A percentile compares a stretch with the other conserved stretches of the same genome.
Evolutionary conservation across 1,140 invertebrate genomes (phyloP).

Genomic region (Listronotus bonariensis): DNA sequence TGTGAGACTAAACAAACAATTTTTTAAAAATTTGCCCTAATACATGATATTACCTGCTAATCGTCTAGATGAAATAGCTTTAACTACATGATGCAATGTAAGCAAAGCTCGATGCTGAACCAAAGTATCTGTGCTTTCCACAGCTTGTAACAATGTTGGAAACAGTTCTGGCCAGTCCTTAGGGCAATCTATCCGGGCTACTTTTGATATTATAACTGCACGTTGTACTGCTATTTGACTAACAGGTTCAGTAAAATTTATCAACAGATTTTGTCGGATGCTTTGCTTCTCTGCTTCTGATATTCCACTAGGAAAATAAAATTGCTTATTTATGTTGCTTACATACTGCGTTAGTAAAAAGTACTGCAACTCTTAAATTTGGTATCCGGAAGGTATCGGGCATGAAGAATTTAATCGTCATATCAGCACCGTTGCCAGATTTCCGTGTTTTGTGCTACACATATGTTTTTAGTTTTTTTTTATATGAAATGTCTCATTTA

Average conservation of each 20-base stretch:
- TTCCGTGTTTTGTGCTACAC: too few species aligned
- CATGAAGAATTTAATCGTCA: too few species aligned
- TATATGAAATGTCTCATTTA: too few species aligned
- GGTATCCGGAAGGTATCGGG: too few species aligned
- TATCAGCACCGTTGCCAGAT: too few species aligned
- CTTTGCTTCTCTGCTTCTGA: constrained; percentile 78
- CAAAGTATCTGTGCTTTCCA: constrained; percentile 67
- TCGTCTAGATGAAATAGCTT: constrained; percentile 84
- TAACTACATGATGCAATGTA: constrained; percentile 87
- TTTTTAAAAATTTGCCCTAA: too few species aligned
- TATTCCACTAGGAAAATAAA: constrained; percentile 62
- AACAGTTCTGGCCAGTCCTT: constrained; percentile 83
- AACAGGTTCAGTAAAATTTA: constrained; percentile 80
- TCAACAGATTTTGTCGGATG: constrained; percentile 72
- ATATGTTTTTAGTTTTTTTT: too few species aligned
- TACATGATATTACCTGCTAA: constrained; percentile 60
- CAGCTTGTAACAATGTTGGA: constrained; percentile 73
- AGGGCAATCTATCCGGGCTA: constrained; percentile 85
- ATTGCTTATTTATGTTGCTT: too few species aligned
- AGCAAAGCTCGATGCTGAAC: constrained; percentile 79
- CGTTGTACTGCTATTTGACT: constrained; percentile 86
- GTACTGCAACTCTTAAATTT: too few species aligned
- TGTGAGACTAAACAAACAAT: too few species aligned
- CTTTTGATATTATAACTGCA: constrained; percentile 83
- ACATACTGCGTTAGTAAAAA: too few species aligned